Conservation (phyloP, 2,113 vertebrate genomes). For the Taxidea taxus region DNA sequence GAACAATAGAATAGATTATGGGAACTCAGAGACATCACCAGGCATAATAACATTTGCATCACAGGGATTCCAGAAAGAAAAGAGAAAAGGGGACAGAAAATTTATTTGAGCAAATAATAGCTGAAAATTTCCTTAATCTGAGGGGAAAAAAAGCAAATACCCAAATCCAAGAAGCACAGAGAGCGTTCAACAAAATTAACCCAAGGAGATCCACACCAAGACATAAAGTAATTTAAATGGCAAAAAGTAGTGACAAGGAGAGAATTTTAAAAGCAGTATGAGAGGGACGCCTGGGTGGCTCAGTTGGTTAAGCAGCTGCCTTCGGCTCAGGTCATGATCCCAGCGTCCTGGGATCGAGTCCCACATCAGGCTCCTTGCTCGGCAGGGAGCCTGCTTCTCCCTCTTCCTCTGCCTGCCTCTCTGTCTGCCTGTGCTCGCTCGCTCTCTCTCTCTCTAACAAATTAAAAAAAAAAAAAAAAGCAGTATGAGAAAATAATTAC, state of each 20-base stretch:
- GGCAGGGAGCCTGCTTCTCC: too few species aligned
- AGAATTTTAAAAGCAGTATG: not conserved
- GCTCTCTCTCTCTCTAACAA: too few species aligned
- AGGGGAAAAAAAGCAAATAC: not conserved
- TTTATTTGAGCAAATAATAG: not conserved
- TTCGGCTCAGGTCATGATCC: too few species aligned
- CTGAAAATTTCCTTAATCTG: not conserved
- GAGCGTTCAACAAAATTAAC: not conserved
- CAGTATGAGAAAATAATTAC: not conserved
- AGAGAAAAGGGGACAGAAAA: not conserved
- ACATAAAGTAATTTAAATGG: not conserved
- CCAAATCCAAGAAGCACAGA: not conserved
- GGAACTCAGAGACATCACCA: not conserved
- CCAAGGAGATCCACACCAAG: not conserved
- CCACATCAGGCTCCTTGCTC: too few species aligned
- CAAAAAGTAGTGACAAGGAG: not conserved
- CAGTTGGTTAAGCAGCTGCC: too few species aligned
- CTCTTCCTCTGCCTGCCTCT: too few species aligned
- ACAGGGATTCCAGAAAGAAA: not conserved
- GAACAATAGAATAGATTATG: not conserved
- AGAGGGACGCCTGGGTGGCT: too few species aligned
- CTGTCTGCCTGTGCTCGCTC: too few species aligned
- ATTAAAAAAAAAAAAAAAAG: too few species aligned
- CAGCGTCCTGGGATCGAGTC: too few species aligned
- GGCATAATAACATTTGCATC: not conserved